Evolutionary conservation across 2,113 vertebrate species (phyloP), one percentile per base, ranked within the genome.

Genomic region (Dipodomys spectabilis): DNA sequence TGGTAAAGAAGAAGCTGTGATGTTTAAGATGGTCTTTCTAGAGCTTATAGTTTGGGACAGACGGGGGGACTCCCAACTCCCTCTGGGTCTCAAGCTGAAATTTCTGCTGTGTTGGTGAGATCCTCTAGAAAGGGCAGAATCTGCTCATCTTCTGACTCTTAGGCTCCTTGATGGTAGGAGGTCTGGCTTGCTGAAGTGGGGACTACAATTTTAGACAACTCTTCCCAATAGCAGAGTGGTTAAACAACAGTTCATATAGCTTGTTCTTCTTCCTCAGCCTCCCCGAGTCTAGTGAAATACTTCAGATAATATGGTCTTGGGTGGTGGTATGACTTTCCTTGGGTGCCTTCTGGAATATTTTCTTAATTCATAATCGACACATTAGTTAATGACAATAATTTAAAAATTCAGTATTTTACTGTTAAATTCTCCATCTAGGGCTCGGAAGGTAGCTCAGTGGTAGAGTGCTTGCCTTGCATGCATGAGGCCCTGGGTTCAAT

Each of bases 281-380:
- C 49, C 28, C 88, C 10, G 49, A 49, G 15, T 16, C 53, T 18
- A 57, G 57, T 75, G 69, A 83, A 91, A 67, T 85, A 67, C 30
- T 65, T 88, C 65, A 15, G 95, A 67, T 64, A 91, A 64, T 85
- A 49, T 88, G 64, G 68, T 88, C 7, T 72, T 62, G 35, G 30
- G 28, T 8, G 75, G 45, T 49, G 27, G 23, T 64, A 30, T 39
- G 53, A 9, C 62, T 94, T 95, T 81, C 28, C 22, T 7, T 81
- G 64, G 85, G 45, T 30, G 49, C 39, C 72, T 95, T 77, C 64
- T 90, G 49, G 74, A 75, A 68, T 91, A 73, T 77, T 81, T 94
- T 84, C 64, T 89, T 92, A 81, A 75, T 89, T 95, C 49, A 32
- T 28, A 73, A 67, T 44, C 73, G 57, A 64, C 23, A 64, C 15